A percentile compares a stretch with the other conserved stretches of the same genome.
Conservation (phyloP, 64 coral and sea anemone genomes). For the Pocillopora verrucosa region DNA sequence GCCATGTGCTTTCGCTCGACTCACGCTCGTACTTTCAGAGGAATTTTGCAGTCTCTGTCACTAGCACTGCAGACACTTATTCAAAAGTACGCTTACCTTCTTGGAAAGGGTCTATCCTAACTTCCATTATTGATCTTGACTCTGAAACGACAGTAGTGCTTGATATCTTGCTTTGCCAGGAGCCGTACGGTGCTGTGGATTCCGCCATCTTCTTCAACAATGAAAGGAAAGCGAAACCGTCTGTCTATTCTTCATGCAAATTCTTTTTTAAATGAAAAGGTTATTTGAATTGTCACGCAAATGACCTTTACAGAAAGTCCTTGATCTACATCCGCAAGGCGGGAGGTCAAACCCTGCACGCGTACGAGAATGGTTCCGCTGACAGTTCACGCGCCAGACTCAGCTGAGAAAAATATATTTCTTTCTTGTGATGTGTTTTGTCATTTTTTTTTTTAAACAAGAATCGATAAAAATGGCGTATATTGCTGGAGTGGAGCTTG, state of each 20-base stretch:
- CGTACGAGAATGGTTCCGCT: not conserved
- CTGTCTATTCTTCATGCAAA: not conserved
- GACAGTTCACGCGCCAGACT: not conserved
- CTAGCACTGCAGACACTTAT: not conserved
- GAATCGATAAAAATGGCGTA: constrained; percentile 2
- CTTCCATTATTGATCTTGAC: constrained; percentile 52
- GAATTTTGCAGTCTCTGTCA: not conserved
- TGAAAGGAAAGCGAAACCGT: not conserved
- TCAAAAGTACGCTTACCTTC: constrained; percentile 44
- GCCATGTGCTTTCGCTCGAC: no score
- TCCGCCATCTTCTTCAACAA: constrained; percentile 22
- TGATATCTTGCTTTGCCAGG: constrained; percentile 73
- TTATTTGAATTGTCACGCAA: not conserved
- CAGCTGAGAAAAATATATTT: no score
- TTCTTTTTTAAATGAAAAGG: not conserved
- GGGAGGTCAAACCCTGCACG: not conserved
- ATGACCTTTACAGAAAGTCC: no score
- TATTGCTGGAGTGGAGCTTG: constrained; percentile 87
- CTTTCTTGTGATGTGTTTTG: no score
- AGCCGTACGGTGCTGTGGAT: constrained; percentile 49
- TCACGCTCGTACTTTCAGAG: no score
- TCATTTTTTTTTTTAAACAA: no score
- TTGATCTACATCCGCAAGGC: not conserved
- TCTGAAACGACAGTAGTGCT: constrained; percentile 61
- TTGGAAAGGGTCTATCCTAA: constrained; percentile 72